Conservation (phyloP, 2,113 vertebrate genomes). For the Oncorhynchus mykiss region DNA sequence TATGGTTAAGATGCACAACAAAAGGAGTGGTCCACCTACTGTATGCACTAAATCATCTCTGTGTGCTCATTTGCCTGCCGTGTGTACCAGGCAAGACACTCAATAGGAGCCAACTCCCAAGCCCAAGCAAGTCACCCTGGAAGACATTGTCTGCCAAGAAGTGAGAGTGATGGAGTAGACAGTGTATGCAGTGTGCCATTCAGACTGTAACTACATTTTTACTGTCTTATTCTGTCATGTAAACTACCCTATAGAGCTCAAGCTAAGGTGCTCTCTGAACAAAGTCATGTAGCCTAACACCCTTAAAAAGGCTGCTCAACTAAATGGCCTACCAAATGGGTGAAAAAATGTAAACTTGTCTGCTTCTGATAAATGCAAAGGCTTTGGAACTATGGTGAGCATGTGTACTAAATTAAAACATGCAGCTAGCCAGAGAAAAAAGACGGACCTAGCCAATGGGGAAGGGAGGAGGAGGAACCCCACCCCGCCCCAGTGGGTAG, state of each 20-base stretch:
- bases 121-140: constrained; percentile 30
- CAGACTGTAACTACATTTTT: background rate
- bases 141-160: constrained; percentile 16
- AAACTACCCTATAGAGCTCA: background rate
- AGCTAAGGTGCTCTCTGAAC: background rate
- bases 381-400: no score
- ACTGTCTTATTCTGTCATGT: background rate
- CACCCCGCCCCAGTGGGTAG: no score
- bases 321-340: no score
- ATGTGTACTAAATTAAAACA: no score
- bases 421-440: no score
- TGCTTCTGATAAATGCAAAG: no score
- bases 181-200: background rate
- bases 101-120: constrained; percentile 20
- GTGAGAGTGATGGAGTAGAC: constrained; percentile 32
- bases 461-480: no score
- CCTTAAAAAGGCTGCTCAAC: background rate
- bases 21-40: background rate
- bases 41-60: background rate
- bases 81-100: constrained; percentile 6
- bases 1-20: background rate
- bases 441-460: no score
- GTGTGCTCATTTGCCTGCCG: constrained; percentile 3
- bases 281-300: background rate
- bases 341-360: no score